Conservation (phyloP, 2,113 vertebrate genomes). For the Symphodus melops region DNA sequence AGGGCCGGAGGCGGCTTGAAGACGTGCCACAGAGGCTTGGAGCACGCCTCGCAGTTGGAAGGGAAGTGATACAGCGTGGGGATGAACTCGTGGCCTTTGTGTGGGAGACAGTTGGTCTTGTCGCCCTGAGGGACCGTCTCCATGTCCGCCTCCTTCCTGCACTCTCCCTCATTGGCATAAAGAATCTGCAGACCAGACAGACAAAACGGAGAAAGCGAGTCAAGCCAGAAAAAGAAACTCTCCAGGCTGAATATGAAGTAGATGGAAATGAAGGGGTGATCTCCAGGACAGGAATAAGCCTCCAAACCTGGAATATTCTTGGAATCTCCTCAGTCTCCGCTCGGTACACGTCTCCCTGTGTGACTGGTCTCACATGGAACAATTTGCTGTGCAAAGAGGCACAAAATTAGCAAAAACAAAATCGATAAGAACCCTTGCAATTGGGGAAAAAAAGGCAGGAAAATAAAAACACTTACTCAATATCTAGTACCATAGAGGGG, state of each 20-base stretch:
- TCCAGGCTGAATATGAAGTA: background rate
- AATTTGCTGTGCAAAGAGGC: slow-evolving; percentile 87
- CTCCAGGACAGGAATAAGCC: background rate
- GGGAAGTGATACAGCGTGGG: slow-evolving; percentile 98
- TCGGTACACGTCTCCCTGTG: slow-evolving; percentile 98
- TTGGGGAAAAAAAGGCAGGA: background rate
- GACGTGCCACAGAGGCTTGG: slow-evolving; percentile 98
- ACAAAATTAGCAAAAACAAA: background rate
- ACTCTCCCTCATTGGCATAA: slow-evolving; percentile 98
- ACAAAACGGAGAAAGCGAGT: background rate
- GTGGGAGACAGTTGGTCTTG: slow-evolving; percentile 94
- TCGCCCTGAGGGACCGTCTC: slow-evolving; percentile 92
- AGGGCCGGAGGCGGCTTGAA: slow-evolving; percentile 97
- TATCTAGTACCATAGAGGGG: slow-evolving; percentile 99
- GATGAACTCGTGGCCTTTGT: slow-evolving; percentile 99
- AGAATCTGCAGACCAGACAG: slow-evolving; percentile 86
- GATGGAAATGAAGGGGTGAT: background rate
- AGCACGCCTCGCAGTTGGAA: slow-evolving; percentile 97
- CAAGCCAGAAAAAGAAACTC: background rate
- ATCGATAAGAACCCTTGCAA: background rate
- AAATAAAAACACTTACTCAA: slow-evolving; percentile 91
- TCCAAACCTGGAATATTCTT: slow-evolving; percentile 95
- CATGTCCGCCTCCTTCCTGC: slow-evolving; percentile 94
- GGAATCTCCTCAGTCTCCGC: slow-evolving; percentile 98
- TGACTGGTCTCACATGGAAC: slow-evolving; percentile 98